phyloP scores from a whole-genome alignment of 2,888 invertebrate genomes.

The Calliphora vomitoria region DNA sequence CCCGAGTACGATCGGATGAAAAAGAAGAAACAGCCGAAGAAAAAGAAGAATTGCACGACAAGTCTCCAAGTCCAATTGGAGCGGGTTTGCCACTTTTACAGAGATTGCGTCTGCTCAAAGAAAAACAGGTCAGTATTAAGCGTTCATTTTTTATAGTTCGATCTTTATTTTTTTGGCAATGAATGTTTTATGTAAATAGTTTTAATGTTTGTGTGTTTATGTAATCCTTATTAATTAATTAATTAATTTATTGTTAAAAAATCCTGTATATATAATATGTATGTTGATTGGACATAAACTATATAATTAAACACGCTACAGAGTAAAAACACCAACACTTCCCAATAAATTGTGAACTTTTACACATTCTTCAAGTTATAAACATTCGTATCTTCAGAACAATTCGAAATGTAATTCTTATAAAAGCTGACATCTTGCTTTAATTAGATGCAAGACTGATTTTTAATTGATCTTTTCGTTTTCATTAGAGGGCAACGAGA shows the following conservation, averaged over 20 bases:
- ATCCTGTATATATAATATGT: too few species aligned
- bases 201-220: conserved; percentile 38
- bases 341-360: too few species aligned
- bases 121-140: conserved; percentile 89
- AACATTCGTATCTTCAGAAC: too few species aligned
- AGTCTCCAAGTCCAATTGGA: conserved; percentile 90
- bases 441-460: too few species aligned
- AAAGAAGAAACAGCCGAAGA: conserved; percentile 87
- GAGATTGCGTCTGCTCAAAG: conserved; percentile 91
- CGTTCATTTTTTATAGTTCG: conserved; percentile 7
- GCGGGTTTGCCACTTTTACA: conserved; percentile 93
- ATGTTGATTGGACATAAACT: too few species aligned
- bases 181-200: conserved; percentile 25
- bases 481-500: too few species aligned
- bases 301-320: neutral
- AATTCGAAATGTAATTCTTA: too few species aligned
- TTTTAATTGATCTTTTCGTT: too few species aligned
- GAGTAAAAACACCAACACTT: neutral
- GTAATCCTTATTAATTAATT: neutral
- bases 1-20: conserved; percentile 90
- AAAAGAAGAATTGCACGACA: conserved; percentile 84
- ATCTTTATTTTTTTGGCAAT: neutral
- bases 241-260: too few species aligned
- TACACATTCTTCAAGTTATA: too few species aligned
- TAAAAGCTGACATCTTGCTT: too few species aligned